Evolutionary conservation across 1,140 invertebrate genomes (phyloP), one percentile per base, ranked within the genome.

Genomic region (Galleria mellonella): DNA sequence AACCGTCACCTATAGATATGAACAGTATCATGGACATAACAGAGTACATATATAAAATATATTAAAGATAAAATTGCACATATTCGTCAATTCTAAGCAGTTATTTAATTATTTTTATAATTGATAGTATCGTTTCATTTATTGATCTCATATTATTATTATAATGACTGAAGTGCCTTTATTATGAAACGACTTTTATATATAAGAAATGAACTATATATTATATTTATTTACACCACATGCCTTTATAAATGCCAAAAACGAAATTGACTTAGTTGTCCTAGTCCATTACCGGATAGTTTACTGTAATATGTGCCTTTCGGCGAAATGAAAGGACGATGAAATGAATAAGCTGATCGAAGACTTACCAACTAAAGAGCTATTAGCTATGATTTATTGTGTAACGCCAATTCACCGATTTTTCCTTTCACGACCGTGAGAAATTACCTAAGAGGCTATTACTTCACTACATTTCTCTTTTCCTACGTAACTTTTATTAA

Each of bases 331-430:
- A 17, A 37, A 15, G 35, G 35, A 15, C 35, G 15, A 5, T 23
- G 17, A 23, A 37, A 37, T 37, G 35, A 37, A 31, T 31, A 31
- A 37, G 35, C 15, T 37, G 35, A 37, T 37, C 35, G 35, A 23
- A 23, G 17, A 23, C 17, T 6, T 23, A 23, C 17, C 2, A 37
- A 9, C 14, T 9, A 17, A n/a, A 37, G 15, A 9, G 9, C 35
- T 37, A 17, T 37, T 37, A 37, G 15, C 13, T 37, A 37, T 37
- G 35, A 37, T 37, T 37, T 37, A 37, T 35, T 37, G 35, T 37
- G 35, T 17, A 37, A 13, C 35, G 17, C 13, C 9, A 17, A 37
- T 17, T 17, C 15, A 9, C 14, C 17, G 35, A 15, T 17, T 35
- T 23, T 23, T 14, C 11, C 32, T 2, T 37, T 37, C 12, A 12